Conservation (phyloP, 2,888 invertebrate species). For the Cerceris rybyensis region DNA sequence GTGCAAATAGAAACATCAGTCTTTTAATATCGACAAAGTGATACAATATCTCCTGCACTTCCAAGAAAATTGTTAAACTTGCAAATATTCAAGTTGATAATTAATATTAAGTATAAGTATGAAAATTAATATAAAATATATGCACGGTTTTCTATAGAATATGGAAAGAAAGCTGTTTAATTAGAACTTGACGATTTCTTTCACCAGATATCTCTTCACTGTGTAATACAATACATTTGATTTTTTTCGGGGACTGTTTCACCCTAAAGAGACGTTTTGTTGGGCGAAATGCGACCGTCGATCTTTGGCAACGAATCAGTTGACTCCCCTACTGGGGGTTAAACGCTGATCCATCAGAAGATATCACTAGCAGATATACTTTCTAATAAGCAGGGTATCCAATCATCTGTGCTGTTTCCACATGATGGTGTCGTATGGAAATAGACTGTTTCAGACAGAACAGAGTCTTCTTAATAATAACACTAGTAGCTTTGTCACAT, state of each 20-base stretch:
- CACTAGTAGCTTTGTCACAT: too few relatives aligned
- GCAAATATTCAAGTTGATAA: too few relatives aligned
- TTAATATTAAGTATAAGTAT: too few relatives aligned
- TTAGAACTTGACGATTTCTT: too few relatives aligned
- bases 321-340: constrained; percentile 51
- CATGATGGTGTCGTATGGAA: constrained; percentile 7
- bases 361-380: constrained; percentile 63
- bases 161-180: neutral
- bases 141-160: neutral
- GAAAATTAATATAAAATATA: too few relatives aligned
- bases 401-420: constrained; percentile 44
- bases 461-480: neutral
- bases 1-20: too few relatives aligned
- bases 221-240: neutral
- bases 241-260: constrained; percentile 11
- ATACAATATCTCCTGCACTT: too few relatives aligned
- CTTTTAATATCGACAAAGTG: too few relatives aligned
- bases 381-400: constrained; percentile 51
- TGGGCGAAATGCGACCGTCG: constrained; percentile 40
- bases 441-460: neutral
- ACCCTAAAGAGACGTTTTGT: constrained; percentile 46
- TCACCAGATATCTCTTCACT: too few relatives aligned
- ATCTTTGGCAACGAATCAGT: constrained; percentile 54
- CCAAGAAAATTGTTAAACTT: too few relatives aligned
- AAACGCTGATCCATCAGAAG: constrained; percentile 64